phyloP scores from a whole-genome alignment of 2,888 invertebrate species.

The Microctonus brassicae region DNA sequence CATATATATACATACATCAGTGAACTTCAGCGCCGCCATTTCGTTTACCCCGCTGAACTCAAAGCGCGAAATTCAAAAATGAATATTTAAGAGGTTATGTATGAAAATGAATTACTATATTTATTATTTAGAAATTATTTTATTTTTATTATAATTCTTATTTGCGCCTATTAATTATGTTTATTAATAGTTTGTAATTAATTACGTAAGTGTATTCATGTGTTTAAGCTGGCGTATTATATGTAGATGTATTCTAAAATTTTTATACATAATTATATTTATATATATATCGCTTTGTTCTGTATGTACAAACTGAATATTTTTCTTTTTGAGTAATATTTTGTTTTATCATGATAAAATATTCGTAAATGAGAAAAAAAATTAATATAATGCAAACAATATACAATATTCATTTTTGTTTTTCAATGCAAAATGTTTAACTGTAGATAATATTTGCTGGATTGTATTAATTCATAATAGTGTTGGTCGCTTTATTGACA shows the following conservation, averaged over 20 bases:
- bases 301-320: not conserved
- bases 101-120: too few species aligned
- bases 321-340: not conserved
- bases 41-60: too few species aligned
- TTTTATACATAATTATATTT: not conserved
- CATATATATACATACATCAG: too few species aligned
- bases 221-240: not conserved
- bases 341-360: not conserved
- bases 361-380: not conserved
- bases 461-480: not conserved
- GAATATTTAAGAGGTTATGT: too few species aligned
- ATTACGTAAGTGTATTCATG: not conserved
- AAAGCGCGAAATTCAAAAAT: too few species aligned
- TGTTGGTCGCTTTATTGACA: slow-evolving; percentile 21
- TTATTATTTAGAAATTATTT: too few species aligned
- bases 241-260: not conserved
- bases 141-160: not conserved
- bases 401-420: not conserved
- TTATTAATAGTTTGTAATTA: not conserved
- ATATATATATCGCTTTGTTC: not conserved
- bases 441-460: not conserved
- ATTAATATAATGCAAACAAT: not conserved
- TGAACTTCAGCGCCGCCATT: too few species aligned
- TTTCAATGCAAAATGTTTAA: not conserved
- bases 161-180: not conserved